Base-by-base conservation (phyloP, 2,797 vertebrate genomes). In the Brotogeris chrysoptera region DNA sequence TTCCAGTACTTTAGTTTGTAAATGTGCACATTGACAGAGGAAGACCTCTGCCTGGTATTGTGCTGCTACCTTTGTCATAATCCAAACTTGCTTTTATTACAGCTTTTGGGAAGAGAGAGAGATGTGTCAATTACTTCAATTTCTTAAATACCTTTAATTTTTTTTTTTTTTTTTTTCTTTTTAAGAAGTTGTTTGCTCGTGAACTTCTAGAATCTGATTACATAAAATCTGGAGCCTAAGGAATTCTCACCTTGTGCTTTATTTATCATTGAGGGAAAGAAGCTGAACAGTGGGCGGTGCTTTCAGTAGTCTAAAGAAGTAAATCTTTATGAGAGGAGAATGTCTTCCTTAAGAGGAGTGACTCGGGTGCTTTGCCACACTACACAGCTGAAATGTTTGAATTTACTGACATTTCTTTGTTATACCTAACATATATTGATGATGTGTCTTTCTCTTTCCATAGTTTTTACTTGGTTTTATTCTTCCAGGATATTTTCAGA, bases 401-500 rank as follows among this genome's bases (percentile, higher is more conserved):
- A 71, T 77, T 78, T 64, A 59, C 60, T 74, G 41, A 68, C 11
- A 15, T 68, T 28, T 53, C 61, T 92, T 93, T 2, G 3, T 87
- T 80, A 69, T 41, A 86, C 61, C 49, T 80, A 69, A 57, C 8
- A 39, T 16, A 30, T 28, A 73, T 47, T 3, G 6, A 72, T 88
- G 49, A 10, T 63, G 10, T 82, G 32, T 83, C 41, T 86, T 8
- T 86, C 9, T 87, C 60, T 61, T 59, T 39, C 46, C 63, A 24
- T 90, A 69, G 39, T 13, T 91, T 91, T 83, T 71, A 60, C 66
- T 59, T 72, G 11, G 12, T 89, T 84, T 86, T 89, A 49, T 90
- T 93, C 64, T 86, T 92, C 49, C 30, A 61, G 38, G 27, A 68
- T 73, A 27, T 88, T 92, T 95, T 92, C 46, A 86, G 81, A 88